These are phyloP conservation scores for Thalpophila matura DNA, from an alignment of 2,888 invertebrate genomes.

Conservation along the genomic window DNA sequence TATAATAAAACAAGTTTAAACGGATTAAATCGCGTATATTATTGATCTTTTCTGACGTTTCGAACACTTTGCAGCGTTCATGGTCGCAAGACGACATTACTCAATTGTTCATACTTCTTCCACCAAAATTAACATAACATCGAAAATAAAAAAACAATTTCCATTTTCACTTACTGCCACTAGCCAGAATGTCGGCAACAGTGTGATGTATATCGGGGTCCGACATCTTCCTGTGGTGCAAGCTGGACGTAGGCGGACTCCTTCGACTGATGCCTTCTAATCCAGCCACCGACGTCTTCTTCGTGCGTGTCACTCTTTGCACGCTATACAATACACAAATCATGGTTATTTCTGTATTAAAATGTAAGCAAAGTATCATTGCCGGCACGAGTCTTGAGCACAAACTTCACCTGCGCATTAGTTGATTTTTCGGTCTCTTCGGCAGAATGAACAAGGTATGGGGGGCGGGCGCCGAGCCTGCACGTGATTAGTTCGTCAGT, in stretches of 20 bases:
- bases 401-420: no score
- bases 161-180: constrained; percentile 71
- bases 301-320: constrained; percentile 92
- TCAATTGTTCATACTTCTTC: no score
- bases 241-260: constrained; percentile 90
- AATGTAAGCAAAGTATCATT: neutral
- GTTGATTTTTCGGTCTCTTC: no score
- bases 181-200: constrained; percentile 90
- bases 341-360: constrained; percentile 49
- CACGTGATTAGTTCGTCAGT: no score
- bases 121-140: neutral
- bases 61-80: no score
- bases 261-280: constrained; percentile 91
- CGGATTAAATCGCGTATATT: no score
- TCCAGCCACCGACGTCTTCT: constrained; percentile 94
- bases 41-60: no score
- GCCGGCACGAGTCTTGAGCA: no score
- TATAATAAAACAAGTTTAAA: no score
- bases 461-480: no score
- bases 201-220: constrained; percentile 97
- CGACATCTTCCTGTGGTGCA: constrained; percentile 95
- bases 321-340: constrained; percentile 76
- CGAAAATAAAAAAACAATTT: neutral
- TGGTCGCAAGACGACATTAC: no score
- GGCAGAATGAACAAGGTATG: no score